Conservation (phyloP, 2,888 invertebrate genomes). For the Mesorhabditis spiculigera region DNA sequence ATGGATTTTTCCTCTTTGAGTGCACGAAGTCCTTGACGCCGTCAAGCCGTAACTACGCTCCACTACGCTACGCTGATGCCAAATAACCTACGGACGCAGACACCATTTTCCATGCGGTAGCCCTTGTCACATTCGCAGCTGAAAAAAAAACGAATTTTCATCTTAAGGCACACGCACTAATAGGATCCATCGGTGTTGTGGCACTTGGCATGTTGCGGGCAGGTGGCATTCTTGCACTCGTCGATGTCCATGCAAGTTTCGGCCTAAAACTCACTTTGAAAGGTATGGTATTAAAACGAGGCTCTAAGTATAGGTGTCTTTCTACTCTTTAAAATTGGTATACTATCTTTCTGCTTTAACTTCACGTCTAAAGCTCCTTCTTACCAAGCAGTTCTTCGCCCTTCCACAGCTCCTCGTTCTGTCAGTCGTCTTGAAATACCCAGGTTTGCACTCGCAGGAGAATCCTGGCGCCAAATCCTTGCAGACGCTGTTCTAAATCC, state of each 20-base stretch:
- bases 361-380: background rate
- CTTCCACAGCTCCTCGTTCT: constrained; percentile 6
- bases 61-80: background rate
- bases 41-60: too few species aligned
- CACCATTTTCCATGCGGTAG: constrained; percentile 1
- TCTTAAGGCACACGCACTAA: background rate
- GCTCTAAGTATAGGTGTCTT: too few species aligned
- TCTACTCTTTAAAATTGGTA: too few species aligned
- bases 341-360: too few species aligned
- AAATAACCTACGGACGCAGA: background rate
- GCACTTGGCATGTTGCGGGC: background rate
- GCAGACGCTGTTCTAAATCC: background rate
- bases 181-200: constrained; percentile 1
- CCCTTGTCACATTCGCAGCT: background rate
- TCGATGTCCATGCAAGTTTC: background rate
- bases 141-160: background rate
- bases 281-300: too few species aligned
- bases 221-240: constrained; percentile 3
- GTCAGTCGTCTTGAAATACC: constrained; percentile 4
- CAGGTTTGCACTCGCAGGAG: background rate
- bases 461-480: background rate
- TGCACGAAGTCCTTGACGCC: too few species aligned
- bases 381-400: background rate
- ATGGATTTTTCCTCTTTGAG: too few species aligned
- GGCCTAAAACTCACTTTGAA: background rate